Evolutionary conservation across 1,140 invertebrate species (phyloP).

Genomic region (Drosophila serrata): DNA sequence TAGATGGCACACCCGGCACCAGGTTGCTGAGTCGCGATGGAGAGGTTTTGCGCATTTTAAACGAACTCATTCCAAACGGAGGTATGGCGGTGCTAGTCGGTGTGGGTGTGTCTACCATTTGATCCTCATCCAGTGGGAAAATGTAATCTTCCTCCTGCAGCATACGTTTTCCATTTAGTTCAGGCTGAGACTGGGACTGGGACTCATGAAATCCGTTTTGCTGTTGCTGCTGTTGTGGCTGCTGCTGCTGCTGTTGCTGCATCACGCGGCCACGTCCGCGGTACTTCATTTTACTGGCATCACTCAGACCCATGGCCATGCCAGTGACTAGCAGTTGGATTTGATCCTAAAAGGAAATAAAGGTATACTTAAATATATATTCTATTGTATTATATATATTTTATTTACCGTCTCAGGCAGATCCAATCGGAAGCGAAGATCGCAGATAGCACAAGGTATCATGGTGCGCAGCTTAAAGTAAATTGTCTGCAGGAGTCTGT

Average conservation of each 20-base stretch:
- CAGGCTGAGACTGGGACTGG: conserved; percentile 57
- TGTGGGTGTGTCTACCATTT: conserved; percentile 81
- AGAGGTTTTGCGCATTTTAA: conserved; percentile 77
- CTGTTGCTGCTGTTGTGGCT: conserved; percentile 34
- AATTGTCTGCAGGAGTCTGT: conserved; percentile 88
- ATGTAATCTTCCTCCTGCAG: conserved; percentile 87
- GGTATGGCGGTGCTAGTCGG: conserved; percentile 70
- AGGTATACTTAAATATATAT: not conserved
- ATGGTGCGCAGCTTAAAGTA: conserved; percentile 94
- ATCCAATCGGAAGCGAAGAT: conserved; percentile 92
- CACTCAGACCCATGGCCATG: conserved; percentile 90
- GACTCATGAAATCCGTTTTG: conserved; percentile 69
- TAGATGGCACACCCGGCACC: conserved; percentile 32
- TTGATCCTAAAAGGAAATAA: conserved; percentile 88
- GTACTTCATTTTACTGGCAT: conserved; percentile 86
- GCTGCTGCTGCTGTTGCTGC: conserved; percentile 24
- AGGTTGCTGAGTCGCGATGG: conserved; percentile 63
- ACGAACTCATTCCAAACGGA: conserved; percentile 74
- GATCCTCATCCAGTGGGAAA: conserved; percentile 91
- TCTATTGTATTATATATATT: not conserved
- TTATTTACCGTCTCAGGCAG: conserved; percentile 89
- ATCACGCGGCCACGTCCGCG: conserved; percentile 81
- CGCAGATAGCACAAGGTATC: conserved; percentile 93
- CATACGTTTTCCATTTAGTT: conserved; percentile 68
- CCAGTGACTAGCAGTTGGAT: conserved; percentile 93